Base-by-base conservation (phyloP, 1,140 invertebrate genomes). In the Drosophila sp. region DNA sequence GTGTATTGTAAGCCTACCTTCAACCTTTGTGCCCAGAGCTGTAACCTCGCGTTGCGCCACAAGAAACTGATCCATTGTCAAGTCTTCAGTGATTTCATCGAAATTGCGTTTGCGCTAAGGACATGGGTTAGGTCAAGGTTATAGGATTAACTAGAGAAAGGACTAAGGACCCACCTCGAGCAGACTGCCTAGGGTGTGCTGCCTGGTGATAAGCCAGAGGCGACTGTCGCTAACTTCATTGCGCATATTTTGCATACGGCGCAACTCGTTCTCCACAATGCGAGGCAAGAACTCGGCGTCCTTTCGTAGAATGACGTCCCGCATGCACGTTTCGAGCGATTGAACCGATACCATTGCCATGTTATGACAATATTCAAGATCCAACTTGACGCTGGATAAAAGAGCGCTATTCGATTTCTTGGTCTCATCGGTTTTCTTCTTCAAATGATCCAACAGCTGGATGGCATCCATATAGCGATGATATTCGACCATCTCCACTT, bases 21-120 rank as follows among this genome's bases (percentile, higher is more conserved):
- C 61, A 2, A 71, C 34, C 8, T 58, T 62, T 16, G 29, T 65
- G 14, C 16, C 32, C 6, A 71, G 8, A 0, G 32, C n/a, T 0
- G 7, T 11, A 7, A 75, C 59, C 5, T 78, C 65, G 6, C 41
- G 34, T 45, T 78, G 65, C 2, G 50, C 54, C 2, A 36, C 8
- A 9, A 78, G 7, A 48, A 64, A 78, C 11, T 61, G n/a, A 57
- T 56, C 56, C 56, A 74, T 75, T n/a, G 72, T 75, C n/a, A 78
- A n/a, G 0, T 61, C 36, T 0, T 48, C 36, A 0, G 72, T 62
- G 7, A 78, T 78, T 50, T 75, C 50, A 59, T 75, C 38, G 2
- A 78, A 64, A 0, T 63, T 36, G 0, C n/a, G 27, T n/a, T 58
- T 34, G 56, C 75, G 75, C 75, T 78, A n/a, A 13, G 11, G 9